A percentile compares a stretch with the other conserved stretches of the same genome.
These are phyloP conservation scores for Periophthalmodon schlosseri DNA, from an alignment of 2,113 vertebrate genomes.

Conservation along the genomic window DNA sequence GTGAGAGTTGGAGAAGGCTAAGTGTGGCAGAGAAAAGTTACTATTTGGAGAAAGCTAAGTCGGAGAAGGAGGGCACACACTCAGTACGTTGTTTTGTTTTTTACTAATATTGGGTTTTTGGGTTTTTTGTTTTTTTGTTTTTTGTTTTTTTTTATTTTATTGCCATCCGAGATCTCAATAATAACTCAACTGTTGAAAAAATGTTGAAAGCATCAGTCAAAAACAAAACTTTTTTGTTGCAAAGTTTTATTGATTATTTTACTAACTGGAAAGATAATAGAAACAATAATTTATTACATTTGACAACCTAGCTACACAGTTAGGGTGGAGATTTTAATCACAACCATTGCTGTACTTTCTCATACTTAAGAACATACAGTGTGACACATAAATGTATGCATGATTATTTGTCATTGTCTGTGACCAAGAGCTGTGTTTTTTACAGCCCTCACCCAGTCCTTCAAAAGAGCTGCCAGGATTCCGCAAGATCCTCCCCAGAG, in stretches of 20 bases:
- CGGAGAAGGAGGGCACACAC: slow-evolving; percentile 90
- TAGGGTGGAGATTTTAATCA: background rate
- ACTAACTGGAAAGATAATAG: background rate
- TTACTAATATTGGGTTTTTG: background rate
- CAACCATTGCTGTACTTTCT: background rate
- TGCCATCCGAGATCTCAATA: no score
- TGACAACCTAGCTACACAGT: background rate
- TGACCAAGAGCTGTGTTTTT: slow-evolving; percentile 10
- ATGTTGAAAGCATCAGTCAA: background rate
- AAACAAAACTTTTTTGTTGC: background rate
- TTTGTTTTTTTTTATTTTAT: background rate
- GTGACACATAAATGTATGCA: background rate
- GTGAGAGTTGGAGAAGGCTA: slow-evolving; percentile 94
- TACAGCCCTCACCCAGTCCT: slow-evolving; percentile 54
- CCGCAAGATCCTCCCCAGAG: slow-evolving; percentile 94
- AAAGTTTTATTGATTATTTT: background rate
- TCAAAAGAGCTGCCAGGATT: slow-evolving; percentile 91
- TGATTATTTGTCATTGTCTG: background rate
- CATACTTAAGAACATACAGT: background rate
- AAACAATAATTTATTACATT: background rate
- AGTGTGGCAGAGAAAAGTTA: slow-evolving; percentile 94
- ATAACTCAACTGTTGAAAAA: background rate
- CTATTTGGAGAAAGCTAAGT: slow-evolving; percentile 92
- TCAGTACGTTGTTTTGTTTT: slow-evolving; percentile 76
- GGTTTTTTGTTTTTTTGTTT: background rate